phyloP scores from a whole-genome alignment of 2,888 invertebrate genomes.

The Pasiphila rectangulata region DNA sequence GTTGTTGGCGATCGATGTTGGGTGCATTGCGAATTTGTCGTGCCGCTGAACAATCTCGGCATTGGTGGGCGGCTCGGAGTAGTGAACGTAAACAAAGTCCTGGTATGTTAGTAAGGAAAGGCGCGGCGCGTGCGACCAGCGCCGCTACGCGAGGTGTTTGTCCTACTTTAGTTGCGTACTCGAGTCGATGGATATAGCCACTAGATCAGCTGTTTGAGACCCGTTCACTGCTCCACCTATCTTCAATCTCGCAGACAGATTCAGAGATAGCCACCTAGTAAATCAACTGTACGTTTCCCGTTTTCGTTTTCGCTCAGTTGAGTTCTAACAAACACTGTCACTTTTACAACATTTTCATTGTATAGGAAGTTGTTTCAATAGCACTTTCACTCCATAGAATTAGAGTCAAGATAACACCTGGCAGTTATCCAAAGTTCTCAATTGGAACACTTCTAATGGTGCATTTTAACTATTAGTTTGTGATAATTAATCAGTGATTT shows the following conservation, averaged over 20 bases:
- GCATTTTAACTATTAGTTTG: slow-evolving; percentile 12
- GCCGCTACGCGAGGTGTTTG: slow-evolving; percentile 69
- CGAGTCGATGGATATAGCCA: slow-evolving; percentile 75
- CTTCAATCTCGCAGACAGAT: slow-evolving; percentile 45
- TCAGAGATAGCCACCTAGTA: slow-evolving; percentile 35
- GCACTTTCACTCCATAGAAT: slow-evolving; percentile 47
- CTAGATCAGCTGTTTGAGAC: slow-evolving; percentile 73
- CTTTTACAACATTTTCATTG: slow-evolving; percentile 26
- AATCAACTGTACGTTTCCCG: slow-evolving; percentile 14
- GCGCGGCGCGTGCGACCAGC: slow-evolving; percentile 57
- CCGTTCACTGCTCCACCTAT: slow-evolving; percentile 42
- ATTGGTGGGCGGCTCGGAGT: slow-evolving; percentile 48
- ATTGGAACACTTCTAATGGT: slow-evolving; percentile 52
- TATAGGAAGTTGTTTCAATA: slow-evolving; percentile 47
- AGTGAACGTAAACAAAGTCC: slow-evolving; percentile 66
- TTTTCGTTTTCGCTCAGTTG: slow-evolving; percentile 24
- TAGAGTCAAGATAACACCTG: slow-evolving; percentile 50
- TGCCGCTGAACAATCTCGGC: slow-evolving; percentile 59
- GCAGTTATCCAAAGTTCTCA: slow-evolving; percentile 62
- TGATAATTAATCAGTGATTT: slow-evolving; percentile 22
- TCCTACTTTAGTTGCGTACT: slow-evolving; percentile 74
- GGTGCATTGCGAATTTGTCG: slow-evolving; percentile 56
- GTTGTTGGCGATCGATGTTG: slow-evolving; percentile 58
- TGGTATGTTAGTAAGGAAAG: slow-evolving; percentile 46
- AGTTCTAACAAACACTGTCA: slow-evolving; percentile 27